Evolutionary conservation across 2,888 invertebrate species (phyloP), one percentile per base, ranked within the genome.

Genomic region (Labia minor): DNA sequence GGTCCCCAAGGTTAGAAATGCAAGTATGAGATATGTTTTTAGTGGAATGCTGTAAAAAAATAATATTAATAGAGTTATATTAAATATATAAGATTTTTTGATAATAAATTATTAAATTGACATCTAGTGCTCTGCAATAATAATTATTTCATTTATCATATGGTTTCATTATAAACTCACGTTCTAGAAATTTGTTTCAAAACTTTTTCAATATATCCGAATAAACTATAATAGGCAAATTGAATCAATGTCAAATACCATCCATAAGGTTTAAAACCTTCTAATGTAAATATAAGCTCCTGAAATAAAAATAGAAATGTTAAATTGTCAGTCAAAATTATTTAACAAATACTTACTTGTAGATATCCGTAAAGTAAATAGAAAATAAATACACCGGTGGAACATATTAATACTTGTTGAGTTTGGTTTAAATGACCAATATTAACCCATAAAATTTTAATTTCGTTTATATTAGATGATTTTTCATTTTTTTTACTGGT

Each of bases 211-310:
- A 86, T 75, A 70, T 87, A 82, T 67, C 92, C 92, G 76, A 96
- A 90, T 21, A 85, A 70, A 68, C 88, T 85, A 74, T 96, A 97
- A 74, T 88, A 90, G 18, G 85, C 83, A 81, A 97, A 97, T 79
- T 97, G 96, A 16, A 95, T 82, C 67, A 96, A 80, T 1, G 97
- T 97, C 70, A 97, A 82, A 76, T 92, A 95, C 88, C 95, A 89
- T 63, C 95, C 95, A 74, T 88, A 90, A 0, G 92, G 88, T 74
- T 90, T 87, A 72, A 95, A 92, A 62, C 92, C 94, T 19, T 91
- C 87, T n/a, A 90, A 82, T 0, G 90, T 88, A 77, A 96, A 97
- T 75, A 97, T 92, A 62, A 95, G 79, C 79, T 97, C 97, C 83
- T 86, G 72, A 63, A 78, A 74, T 66, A 68, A 21, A 70, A 68